Conservation (phyloP, 1,140 invertebrate genomes). For the Plectrocnemia conspersa region DNA sequence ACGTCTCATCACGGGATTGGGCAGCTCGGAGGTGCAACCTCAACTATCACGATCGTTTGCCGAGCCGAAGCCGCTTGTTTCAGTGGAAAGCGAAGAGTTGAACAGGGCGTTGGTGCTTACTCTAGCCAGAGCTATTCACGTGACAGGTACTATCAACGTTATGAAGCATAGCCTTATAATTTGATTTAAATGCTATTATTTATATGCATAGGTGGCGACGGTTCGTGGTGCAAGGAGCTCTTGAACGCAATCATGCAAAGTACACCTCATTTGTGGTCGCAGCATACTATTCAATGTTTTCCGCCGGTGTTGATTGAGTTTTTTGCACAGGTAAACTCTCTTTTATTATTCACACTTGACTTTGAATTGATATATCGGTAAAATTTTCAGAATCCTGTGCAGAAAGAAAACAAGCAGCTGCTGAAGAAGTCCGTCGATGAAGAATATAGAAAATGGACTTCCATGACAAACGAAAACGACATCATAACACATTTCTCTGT, state of each 20-base stretch:
- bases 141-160: slow-evolving; percentile 61
- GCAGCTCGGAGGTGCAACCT: slow-evolving; percentile 86
- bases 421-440: slow-evolving; percentile 90
- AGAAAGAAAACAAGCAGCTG: slow-evolving; percentile 84
- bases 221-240: slow-evolving; percentile 86
- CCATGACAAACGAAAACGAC: slow-evolving; percentile 95
- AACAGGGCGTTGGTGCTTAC: slow-evolving; percentile 89
- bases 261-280: slow-evolving; percentile 91
- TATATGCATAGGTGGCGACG: slow-evolving; percentile 57
- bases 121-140: slow-evolving; percentile 88
- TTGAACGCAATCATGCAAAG: slow-evolving; percentile 86
- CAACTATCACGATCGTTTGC: slow-evolving; percentile 81
- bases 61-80: slow-evolving; percentile 85
- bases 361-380: no score
- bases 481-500: slow-evolving; percentile 93
- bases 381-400: slow-evolving; percentile 75
- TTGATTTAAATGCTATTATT: slow-evolving; percentile 41
- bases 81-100: slow-evolving; percentile 90
- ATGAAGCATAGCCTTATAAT: background rate
- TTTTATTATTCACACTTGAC: background rate
- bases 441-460: slow-evolving; percentile 93
- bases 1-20: slow-evolving; percentile 84
- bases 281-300: slow-evolving; percentile 87
- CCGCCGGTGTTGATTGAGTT: slow-evolving; percentile 85
- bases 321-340: slow-evolving; percentile 46